phyloP scores from a whole-genome alignment of 2,797 vertebrate species.

The Propithecus perrieri region DNA sequence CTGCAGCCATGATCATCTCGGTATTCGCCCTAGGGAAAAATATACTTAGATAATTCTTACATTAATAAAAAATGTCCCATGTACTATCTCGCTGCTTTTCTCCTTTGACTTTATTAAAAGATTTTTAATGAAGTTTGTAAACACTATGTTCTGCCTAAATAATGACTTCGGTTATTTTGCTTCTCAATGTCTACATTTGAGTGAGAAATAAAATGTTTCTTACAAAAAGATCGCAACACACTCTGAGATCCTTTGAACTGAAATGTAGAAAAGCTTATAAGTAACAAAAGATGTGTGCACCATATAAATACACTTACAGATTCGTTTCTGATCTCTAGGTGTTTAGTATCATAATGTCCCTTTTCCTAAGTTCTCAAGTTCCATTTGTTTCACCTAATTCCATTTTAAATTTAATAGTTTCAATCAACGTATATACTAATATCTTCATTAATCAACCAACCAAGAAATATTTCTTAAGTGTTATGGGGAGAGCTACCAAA shows the following conservation, averaged over 20 bases:
- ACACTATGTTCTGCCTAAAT: not conserved
- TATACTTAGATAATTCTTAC: not conserved
- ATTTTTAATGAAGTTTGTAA: conserved; percentile 3
- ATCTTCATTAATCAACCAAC: conserved; percentile 25
- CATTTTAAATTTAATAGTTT: conserved; percentile 25
- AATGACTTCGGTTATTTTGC: not conserved
- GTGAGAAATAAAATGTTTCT: not conserved
- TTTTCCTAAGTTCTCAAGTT: conserved; percentile 2
- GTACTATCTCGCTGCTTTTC: not conserved
- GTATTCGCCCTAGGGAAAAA: not conserved
- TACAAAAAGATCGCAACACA: not conserved
- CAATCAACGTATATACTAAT: not conserved
- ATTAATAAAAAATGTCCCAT: not conserved
- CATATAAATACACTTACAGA: not conserved
- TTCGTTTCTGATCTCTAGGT: not conserved
- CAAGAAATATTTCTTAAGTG: conserved; percentile 19
- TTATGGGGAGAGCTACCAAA: not conserved
- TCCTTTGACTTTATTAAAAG: conserved; percentile 43
- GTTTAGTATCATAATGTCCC: not conserved
- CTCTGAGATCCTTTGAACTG: not conserved
- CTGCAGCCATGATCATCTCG: not conserved
- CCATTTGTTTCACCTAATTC: not conserved
- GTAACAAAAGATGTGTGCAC: not conserved
- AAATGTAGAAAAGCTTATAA: not conserved
- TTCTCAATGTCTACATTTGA: not conserved